These are phyloP conservation scores for Trichosurus vulpecula DNA, from an alignment of 2,797 vertebrate genomes.

Conservation along the genomic window DNA sequence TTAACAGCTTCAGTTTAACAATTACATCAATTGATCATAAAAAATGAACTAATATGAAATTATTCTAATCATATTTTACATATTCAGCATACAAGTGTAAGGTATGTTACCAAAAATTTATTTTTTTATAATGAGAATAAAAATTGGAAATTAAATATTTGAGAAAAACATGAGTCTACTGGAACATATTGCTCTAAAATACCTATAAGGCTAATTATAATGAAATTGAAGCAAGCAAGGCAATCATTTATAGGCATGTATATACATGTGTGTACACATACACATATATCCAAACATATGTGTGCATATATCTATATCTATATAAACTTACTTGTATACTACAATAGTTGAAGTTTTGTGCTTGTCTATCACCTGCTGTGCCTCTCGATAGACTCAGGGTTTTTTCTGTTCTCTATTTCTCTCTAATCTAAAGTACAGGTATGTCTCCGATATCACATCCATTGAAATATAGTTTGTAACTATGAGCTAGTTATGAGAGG, in stretches of 20 bases:
- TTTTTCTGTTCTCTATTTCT: neutral
- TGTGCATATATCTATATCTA: neutral
- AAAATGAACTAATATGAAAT: neutral
- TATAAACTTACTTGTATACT: neutral
- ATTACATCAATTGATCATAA: too few species aligned
- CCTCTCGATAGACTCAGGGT: neutral
- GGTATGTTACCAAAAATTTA: neutral
- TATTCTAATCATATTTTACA: constrained; percentile 20
- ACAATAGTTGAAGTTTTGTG: neutral
- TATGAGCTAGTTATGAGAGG: neutral
- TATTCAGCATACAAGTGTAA: neutral
- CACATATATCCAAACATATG: neutral
- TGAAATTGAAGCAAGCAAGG: constrained; percentile 18
- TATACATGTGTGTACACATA: neutral
- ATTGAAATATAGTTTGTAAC: neutral
- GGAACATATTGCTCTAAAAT: constrained; percentile 53
- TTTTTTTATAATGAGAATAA: constrained; percentile 32
- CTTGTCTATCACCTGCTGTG: neutral
- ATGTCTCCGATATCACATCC: neutral
- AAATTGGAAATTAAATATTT: neutral
- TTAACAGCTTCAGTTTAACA: too few species aligned
- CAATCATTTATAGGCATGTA: too few species aligned
- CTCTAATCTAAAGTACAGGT: neutral
- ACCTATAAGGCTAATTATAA: neutral
- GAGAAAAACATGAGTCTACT: constrained; percentile 1